Base-by-base conservation (phyloP, 2,113 vertebrate species). In the Protomyctophum bolini region DNA sequence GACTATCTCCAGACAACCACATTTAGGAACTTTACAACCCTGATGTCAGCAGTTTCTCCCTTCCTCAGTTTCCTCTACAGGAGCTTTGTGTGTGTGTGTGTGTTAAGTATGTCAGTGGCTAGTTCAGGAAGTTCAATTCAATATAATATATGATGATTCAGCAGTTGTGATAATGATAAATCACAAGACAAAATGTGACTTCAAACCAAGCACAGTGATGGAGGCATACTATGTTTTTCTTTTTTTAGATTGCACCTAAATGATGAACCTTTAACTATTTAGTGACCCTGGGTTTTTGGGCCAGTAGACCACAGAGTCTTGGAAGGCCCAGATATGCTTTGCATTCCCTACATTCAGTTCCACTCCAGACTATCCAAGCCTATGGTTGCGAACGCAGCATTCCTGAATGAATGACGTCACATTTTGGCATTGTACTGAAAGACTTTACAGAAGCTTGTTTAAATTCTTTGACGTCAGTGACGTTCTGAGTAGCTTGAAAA, bases 1-100 rank as follows among this genome's bases (percentile, higher is more conserved):
- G 75, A 73, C 66, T 9, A 0, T 49, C 70, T 83, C 70, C 81
- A 82, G 86, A 82, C 75, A 33, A 56, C 52, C 58, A 47, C 59
- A 58, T 74, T 55, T 76, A 67, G 66, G 58, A 71, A 76, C 58
- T 41, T 33, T 10, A 7, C 60, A 41, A 6, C n/a, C 8, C 8
- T 41, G 9, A 61, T 7, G 76, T 86, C 80, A 83, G 79, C 75
- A 0, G 48, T 82, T 82, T 45, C 45, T 56, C 54, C 6, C 0
- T 41, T 12, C 41, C 0, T 5, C 41, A 7, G 58, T 57, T 79
- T 79, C 81, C 70, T 63, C 70, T 50, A 72, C 57, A 3, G 48
- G 28, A 76, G 50, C 52, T 57, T 62, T 59, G 61, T 70, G 33
- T 41, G 33, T 41, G n/a, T 28, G 11, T 50, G 7, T 33, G 33